These are phyloP conservation scores for Elysia crispata DNA, from an alignment of 2,888 invertebrate genomes.

Conservation along the genomic window DNA sequence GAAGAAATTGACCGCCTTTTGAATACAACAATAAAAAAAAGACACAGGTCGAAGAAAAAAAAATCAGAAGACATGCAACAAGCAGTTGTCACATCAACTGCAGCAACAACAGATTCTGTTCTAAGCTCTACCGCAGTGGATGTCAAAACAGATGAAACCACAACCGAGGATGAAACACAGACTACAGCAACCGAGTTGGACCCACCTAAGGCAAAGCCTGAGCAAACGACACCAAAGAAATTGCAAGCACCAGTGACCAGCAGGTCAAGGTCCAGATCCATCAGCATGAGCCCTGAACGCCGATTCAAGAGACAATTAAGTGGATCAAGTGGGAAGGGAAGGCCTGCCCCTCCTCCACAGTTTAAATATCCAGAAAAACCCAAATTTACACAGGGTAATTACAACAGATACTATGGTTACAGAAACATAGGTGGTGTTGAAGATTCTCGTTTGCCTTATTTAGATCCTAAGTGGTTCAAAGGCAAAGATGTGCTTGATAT, in stretches of 20 bases:
- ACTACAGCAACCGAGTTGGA: not conserved
- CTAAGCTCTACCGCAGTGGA: not conserved
- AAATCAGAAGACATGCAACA: slow-evolving; percentile 36
- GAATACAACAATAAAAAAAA: slow-evolving; percentile 52
- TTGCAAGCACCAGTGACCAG: slow-evolving; percentile 51
- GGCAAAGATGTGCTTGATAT: slow-evolving; percentile 95
- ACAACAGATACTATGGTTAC: slow-evolving; percentile 97
- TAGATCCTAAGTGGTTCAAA: slow-evolving; percentile 90
- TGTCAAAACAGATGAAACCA: not conserved
- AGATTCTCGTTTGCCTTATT: slow-evolving; percentile 90
- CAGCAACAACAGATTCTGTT: not conserved
- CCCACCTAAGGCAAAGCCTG: not conserved
- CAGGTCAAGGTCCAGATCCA: slow-evolving; percentile 32
- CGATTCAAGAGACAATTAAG: slow-evolving; percentile 54
- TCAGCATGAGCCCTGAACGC: slow-evolving; percentile 56
- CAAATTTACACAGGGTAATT: slow-evolving; percentile 96
- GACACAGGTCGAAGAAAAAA: slow-evolving; percentile 58
- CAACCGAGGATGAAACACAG: not conserved
- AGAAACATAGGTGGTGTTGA: slow-evolving; percentile 86
- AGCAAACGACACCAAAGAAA: slow-evolving; percentile 57
- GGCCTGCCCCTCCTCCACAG: slow-evolving; percentile 42
- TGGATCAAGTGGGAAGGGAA: slow-evolving; percentile 44
- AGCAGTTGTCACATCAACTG: not conserved
- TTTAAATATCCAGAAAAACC: slow-evolving; percentile 75
- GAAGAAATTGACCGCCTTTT: slow-evolving; percentile 40